These are phyloP conservation scores for Maccullochella peelii DNA, from an alignment of 2,113 vertebrate genomes.

Conservation along the genomic window DNA sequence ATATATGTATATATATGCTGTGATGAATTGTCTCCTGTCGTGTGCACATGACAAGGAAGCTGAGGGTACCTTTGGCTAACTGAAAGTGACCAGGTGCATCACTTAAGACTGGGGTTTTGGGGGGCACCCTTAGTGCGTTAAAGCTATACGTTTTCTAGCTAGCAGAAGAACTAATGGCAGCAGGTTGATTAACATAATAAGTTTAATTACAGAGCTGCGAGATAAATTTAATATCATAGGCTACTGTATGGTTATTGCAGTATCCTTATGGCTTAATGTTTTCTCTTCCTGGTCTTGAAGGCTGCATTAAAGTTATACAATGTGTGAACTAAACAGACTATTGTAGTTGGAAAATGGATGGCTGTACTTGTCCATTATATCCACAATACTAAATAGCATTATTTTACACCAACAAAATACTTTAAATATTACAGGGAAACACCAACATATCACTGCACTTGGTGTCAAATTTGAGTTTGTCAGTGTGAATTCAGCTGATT, in stretches of 20 bases:
- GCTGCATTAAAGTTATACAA: not conserved
- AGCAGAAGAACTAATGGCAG: not conserved
- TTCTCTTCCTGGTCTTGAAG: not conserved
- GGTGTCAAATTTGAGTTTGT: not conserved
- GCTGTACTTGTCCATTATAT: not conserved
- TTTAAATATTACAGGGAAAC: not conserved
- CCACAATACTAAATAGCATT: not conserved
- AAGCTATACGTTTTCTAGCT: not conserved
- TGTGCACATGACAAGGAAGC: conserved; percentile 38
- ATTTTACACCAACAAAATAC: too few species aligned
- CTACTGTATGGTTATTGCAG: too few species aligned
- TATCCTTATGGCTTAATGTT: not conserved
- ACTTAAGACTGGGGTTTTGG: not conserved
- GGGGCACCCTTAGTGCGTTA: not conserved
- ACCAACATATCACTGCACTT: not conserved
- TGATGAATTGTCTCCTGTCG: conserved; percentile 28
- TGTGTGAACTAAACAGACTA: too few species aligned
- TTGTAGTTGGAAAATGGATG: not conserved
- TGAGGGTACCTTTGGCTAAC: not conserved
- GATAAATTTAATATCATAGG: not conserved
- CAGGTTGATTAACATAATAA: not conserved
- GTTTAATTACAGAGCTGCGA: not conserved
- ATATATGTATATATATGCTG: not conserved
- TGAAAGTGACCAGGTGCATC: conserved; percentile 19
- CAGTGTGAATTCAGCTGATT: too few species aligned